Conservation (phyloP, 2,113 vertebrate genomes). For the Tapirus terrestris region DNA sequence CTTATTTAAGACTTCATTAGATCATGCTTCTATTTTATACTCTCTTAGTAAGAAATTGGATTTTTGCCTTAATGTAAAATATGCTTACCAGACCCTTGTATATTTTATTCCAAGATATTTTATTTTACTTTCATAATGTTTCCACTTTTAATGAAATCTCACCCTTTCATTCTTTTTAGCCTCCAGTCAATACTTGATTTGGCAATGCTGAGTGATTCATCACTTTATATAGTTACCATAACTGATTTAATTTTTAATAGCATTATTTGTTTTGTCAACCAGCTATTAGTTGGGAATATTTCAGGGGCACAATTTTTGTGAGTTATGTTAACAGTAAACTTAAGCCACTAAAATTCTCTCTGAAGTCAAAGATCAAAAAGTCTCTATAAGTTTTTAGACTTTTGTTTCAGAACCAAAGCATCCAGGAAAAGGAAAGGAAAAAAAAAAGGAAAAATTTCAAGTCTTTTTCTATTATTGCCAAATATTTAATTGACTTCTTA, state of each 20-base stretch:
- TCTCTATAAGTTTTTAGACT: slow-evolving; percentile 47
- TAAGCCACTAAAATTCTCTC: slow-evolving; percentile 64
- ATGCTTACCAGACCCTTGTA: slow-evolving; percentile 60
- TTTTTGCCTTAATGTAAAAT: slow-evolving; percentile 62
- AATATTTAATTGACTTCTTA: slow-evolving; percentile 40
- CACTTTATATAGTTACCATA: slow-evolving; percentile 59
- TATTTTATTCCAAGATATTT: slow-evolving; percentile 57
- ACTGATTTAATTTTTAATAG: slow-evolving; percentile 73
- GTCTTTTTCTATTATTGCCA: not conserved
- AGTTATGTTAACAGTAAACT: slow-evolving; percentile 67
- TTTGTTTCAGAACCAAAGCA: slow-evolving; percentile 56
- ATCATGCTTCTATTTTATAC: slow-evolving; percentile 67
- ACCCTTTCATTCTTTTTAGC: slow-evolving; percentile 74
- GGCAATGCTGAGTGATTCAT: slow-evolving; percentile 62
- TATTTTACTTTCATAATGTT: slow-evolving; percentile 76
- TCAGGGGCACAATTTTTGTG: slow-evolving; percentile 59
- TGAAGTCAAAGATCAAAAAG: slow-evolving; percentile 77
- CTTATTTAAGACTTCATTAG: slow-evolving; percentile 65
- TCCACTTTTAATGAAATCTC: slow-evolving; percentile 72
- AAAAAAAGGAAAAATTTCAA: not conserved
- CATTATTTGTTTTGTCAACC: slow-evolving; percentile 65
- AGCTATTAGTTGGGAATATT: slow-evolving; percentile 55
- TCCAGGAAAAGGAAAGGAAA: slow-evolving; percentile 12
- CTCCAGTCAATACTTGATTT: slow-evolving; percentile 63
- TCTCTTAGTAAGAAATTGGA: slow-evolving; percentile 67